A percentile compares a stretch with the other conserved stretches of the same genome.
These are phyloP conservation scores for Allenopithecus nigroviridis DNA, from an alignment of 2,797 vertebrate genomes.

Conservation along the genomic window DNA sequence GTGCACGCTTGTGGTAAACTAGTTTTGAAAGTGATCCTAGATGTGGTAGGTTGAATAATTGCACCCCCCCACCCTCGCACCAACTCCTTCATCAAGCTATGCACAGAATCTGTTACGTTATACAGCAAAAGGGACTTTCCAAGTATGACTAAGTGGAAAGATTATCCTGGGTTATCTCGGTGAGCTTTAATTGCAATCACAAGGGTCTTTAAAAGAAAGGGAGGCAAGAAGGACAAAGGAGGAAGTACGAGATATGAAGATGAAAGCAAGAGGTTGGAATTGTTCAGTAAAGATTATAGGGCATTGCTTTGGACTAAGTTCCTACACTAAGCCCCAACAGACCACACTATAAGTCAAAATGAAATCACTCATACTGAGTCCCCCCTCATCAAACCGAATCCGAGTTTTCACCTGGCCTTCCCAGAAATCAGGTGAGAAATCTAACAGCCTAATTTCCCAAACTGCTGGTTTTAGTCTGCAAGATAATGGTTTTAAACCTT, in stretches of 20 bases:
- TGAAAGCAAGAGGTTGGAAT: not conserved
- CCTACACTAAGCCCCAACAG: not conserved
- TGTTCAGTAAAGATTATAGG: not conserved
- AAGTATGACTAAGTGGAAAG: not conserved
- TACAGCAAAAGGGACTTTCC: not conserved
- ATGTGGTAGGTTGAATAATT: not conserved
- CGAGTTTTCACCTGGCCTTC: not conserved
- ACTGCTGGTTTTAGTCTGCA: not conserved
- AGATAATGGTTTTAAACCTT: not conserved
- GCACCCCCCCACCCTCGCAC: accelerated
- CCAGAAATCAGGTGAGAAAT: not conserved
- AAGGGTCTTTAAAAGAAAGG: not conserved
- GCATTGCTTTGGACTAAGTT: not conserved
- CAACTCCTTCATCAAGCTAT: not conserved
- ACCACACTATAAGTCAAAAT: not conserved
- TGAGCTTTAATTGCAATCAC: not conserved
- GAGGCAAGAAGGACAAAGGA: not conserved
- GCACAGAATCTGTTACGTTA: not conserved
- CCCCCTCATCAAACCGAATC: not conserved
- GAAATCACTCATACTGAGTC: not conserved
- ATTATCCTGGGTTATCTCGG: not conserved
- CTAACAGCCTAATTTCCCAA: not conserved
- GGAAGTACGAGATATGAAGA: not conserved
- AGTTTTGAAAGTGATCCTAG: not conserved
- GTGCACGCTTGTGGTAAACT: not conserved